These are phyloP conservation scores for Drosophila cognata DNA, from an alignment of 2,888 invertebrate species.

Conservation along the genomic window DNA sequence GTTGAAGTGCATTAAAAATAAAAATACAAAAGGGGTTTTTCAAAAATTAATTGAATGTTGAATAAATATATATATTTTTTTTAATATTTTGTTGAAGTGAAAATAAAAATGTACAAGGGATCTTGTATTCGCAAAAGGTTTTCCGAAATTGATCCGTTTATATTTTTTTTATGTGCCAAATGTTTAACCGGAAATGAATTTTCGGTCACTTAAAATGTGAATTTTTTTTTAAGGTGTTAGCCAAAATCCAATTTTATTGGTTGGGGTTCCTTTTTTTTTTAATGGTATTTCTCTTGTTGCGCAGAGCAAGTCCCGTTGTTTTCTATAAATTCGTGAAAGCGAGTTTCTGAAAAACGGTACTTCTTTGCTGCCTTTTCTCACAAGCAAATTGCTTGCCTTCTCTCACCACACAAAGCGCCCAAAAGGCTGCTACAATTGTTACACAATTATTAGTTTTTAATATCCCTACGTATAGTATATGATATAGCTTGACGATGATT, in stretches of 20 bases:
- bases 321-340: background rate
- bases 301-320: slow-evolving; percentile 16
- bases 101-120: background rate
- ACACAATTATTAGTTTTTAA: slow-evolving; percentile 16
- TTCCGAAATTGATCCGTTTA: background rate
- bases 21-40: slow-evolving; percentile 14
- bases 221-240: slow-evolving; percentile 1
- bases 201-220: slow-evolving; percentile 2
- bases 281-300: slow-evolving; percentile 10
- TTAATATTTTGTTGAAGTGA: background rate
- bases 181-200: slow-evolving; percentile 1
- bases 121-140: background rate
- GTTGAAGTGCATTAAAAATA: slow-evolving; percentile 31
- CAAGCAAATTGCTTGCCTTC: slow-evolving; percentile 10
- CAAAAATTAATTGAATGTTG: background rate
- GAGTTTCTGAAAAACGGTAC: slow-evolving; percentile 8
- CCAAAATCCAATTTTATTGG: background rate
- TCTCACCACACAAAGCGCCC: slow-evolving; percentile 12
- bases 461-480: slow-evolving; percentile 19
- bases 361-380: slow-evolving; percentile 8
- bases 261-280: slow-evolving; percentile 12
- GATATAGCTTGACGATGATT: background rate
- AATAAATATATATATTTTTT: background rate
- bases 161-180: slow-evolving; percentile 33
- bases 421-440: slow-evolving; percentile 24